A percentile compares a stretch with the other conserved stretches of the same genome.
These are phyloP conservation scores for Odontamblyopus lacepedii DNA, from an alignment of 2,797 vertebrate species.

Conservation along the genomic window DNA sequence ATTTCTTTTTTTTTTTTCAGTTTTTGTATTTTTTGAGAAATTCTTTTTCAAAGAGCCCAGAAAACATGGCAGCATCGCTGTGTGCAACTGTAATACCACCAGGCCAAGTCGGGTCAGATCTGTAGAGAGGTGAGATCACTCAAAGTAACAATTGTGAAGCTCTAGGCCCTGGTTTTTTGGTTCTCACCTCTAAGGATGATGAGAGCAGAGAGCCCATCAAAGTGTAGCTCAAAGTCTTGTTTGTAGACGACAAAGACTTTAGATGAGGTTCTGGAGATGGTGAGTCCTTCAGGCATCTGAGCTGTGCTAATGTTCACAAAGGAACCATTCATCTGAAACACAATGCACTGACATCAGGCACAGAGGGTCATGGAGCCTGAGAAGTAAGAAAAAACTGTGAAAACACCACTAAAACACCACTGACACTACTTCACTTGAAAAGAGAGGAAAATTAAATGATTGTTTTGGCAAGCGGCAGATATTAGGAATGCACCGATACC, in stretches of 20 bases:
- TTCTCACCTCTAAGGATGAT: not conserved
- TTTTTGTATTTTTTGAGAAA: not conserved
- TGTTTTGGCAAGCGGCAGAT: no score
- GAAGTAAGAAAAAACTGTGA: no score
- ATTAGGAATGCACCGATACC: no score
- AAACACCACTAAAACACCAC: no score
- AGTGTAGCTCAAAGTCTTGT: not conserved
- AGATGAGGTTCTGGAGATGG: not conserved
- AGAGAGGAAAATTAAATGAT: no score
- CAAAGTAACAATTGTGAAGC: not conserved
- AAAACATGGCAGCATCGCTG: no score
- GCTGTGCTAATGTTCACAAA: not conserved
- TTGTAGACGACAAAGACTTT: not conserved
- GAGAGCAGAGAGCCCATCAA: not conserved
- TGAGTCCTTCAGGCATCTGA: constrained; percentile 1
- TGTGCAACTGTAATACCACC: no score
- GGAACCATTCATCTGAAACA: constrained; percentile 4
- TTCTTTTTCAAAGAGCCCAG: not conserved
- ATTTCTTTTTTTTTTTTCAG: no score
- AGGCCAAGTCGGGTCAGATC: no score
- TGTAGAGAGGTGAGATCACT: no score
- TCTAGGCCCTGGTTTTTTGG: not conserved
- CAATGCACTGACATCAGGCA: not conserved
- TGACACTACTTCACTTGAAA: no score
- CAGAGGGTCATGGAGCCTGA: not conserved